Evolutionary conservation across 2,888 invertebrate species (phyloP), one percentile per base, ranked within the genome.

Genomic region (Rhamnusium bicolor): DNA sequence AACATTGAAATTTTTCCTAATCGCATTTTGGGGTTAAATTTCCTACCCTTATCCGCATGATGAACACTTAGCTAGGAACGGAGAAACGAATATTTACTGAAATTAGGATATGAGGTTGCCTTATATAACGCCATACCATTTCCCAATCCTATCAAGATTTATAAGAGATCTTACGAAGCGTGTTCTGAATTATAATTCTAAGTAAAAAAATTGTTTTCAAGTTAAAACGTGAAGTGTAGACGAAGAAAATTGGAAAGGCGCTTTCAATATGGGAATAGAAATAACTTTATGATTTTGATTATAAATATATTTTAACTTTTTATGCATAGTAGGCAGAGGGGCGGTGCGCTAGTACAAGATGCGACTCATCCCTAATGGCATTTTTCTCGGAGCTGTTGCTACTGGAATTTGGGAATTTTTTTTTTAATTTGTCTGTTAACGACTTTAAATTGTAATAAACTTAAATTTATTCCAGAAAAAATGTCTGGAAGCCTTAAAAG

Each of bases 1-100:
- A 87, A 87, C 87, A 86, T 81, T 85, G 82, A 84, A 85, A 84
- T 86, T 86, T 85, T 86, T 85, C 83, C 82, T 86, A 86, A 87
- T 85, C 80, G 81, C 72, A 81, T 85, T 85, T 83, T 75, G 80
- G 82, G 80, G 80, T 79, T 76, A 76, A 84, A 85, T 84, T 85
- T 85, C 83, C 85, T 76, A 49, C 73, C 72, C 73, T 58, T 69
- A 63, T 68, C 53, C 73, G 69, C 32, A 56, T 67, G 67, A 67
- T 29, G 67, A 67, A 67, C 56, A 67, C 12, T 49, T 16, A 63
- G 49, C 56, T n/a, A 8, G 54, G 24, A 24, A 8, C 21, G 56
- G 24, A 54, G 67, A 32, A 10, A 32, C 49, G 56, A 54, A 46
- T 53, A 53, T 65, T 29, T 32, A 53, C 32, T 19, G 40, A 56